These are phyloP conservation scores for Tachysurus fulvidraco DNA, from an alignment of 2,113 vertebrate species.

Conservation along the genomic window DNA sequence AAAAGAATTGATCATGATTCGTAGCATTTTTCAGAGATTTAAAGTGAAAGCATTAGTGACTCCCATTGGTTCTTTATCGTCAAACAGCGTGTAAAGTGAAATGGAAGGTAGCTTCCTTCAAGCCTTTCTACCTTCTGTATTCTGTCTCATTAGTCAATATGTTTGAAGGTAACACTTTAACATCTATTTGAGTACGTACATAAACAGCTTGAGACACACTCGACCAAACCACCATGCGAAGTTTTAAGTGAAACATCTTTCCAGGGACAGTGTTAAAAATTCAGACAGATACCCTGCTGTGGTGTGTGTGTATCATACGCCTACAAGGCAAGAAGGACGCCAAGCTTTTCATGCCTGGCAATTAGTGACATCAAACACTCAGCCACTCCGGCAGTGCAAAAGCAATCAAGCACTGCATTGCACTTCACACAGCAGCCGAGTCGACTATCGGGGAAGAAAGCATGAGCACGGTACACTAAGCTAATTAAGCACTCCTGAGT, in stretches of 20 bases:
- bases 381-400: constrained; percentile 43
- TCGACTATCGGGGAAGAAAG: constrained; percentile 41
- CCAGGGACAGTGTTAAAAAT: constrained; percentile 57
- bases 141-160: not conserved
- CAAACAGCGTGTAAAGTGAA: not conserved
- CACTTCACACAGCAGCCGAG: constrained; percentile 40
- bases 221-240: not conserved
- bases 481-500: constrained; percentile 56
- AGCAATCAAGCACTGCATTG: constrained; percentile 46
- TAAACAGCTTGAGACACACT: constrained; percentile 1
- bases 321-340: constrained; percentile 16
- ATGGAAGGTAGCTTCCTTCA: not conserved
- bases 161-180: not conserved
- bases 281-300: not conserved
- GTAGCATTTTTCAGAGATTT: not conserved
- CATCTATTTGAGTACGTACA: not conserved
- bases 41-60: not conserved
- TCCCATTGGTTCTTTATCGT: not conserved
- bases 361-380: constrained; percentile 53
- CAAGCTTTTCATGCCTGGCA: constrained; percentile 45
- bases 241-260: constrained; percentile 81
- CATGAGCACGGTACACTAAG: constrained; percentile 44
- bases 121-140: not conserved
- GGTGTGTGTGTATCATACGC: not conserved
- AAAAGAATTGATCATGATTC: not conserved